Percentiles rank a stretch among this genome's conserved stretches.
Conservation (phyloP, 2,888 invertebrate species). For the Troglohyphantes excavatus region DNA sequence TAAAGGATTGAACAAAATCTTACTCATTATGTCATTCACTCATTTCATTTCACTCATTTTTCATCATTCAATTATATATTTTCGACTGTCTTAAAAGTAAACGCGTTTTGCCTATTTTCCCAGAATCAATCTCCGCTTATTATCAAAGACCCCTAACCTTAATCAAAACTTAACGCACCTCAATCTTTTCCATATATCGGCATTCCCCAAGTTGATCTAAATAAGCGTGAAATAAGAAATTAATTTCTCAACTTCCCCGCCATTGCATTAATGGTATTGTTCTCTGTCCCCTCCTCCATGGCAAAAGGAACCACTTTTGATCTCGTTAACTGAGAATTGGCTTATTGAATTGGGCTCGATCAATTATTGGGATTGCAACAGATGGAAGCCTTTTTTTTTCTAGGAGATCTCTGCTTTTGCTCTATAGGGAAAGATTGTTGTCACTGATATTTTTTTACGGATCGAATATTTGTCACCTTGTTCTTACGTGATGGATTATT, state of each 20-base stretch:
- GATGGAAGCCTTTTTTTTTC: conserved; percentile 54
- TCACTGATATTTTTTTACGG: neutral
- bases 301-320: conserved; percentile 34
- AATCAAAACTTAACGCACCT: no score
- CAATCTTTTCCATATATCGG: no score
- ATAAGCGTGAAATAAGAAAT: conserved; percentile 7
- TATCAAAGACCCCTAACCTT: no score
- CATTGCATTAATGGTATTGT: conserved; percentile 1
- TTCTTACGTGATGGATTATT: neutral
- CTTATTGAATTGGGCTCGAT: conserved; percentile 55
- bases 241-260: neutral
- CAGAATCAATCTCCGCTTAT: no score
- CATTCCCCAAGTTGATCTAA: neutral
- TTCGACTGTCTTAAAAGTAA: no score
- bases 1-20: no score
- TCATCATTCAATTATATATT: no score
- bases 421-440: neutral
- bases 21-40: no score
- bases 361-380: conserved; percentile 72
- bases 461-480: conserved; percentile 5
- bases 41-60: no score
- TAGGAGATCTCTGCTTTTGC: conserved; percentile 16
- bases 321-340: conserved; percentile 62
- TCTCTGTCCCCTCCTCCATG: neutral
- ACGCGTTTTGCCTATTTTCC: no score